Evolutionary conservation across 1,140 invertebrate genomes (phyloP).

Genomic region (silkworm (Bombyx mori)): DNA sequence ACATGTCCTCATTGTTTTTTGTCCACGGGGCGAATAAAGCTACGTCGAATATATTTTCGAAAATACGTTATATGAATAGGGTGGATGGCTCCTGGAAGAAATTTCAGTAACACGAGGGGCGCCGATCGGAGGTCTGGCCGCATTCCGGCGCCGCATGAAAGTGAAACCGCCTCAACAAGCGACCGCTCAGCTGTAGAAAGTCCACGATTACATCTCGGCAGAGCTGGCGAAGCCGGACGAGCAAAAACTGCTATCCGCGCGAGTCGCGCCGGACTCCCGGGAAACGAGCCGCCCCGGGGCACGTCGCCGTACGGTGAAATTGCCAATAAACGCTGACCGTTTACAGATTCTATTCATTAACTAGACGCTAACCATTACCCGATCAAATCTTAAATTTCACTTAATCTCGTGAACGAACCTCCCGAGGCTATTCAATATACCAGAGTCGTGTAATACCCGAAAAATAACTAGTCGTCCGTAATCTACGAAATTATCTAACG

Average conservation of each 20-base stretch:
- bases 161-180: conserved; percentile 55
- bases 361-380: conserved; percentile 18
- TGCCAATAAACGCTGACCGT: conserved; percentile 32
- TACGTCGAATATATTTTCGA: neutral
- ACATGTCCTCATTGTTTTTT: neutral
- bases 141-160: conserved; percentile 59
- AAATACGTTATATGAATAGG: conserved; percentile 6
- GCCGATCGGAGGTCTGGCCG: conserved; percentile 61
- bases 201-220: conserved; percentile 61
- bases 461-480: conserved; percentile 9
- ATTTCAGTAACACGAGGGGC: conserved; percentile 33
- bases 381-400: conserved; percentile 42
- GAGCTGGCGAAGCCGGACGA: conserved; percentile 34
- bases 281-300: conserved; percentile 41
- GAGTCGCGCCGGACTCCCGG: conserved; percentile 33
- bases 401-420: conserved; percentile 25
- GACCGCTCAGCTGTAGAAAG: conserved; percentile 61
- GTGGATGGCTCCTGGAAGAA: conserved; percentile 12
- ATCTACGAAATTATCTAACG: conserved; percentile 25
- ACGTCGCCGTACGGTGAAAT: conserved; percentile 31
- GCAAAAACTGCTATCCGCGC: conserved; percentile 49
- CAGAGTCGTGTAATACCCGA: conserved; percentile 19
- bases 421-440: conserved; percentile 23
- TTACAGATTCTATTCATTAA: conserved; percentile 40
- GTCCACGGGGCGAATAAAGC: neutral